phyloP scores from a whole-genome alignment of 2,888 invertebrate species.

The Nephrocerus scutellatus region DNA sequence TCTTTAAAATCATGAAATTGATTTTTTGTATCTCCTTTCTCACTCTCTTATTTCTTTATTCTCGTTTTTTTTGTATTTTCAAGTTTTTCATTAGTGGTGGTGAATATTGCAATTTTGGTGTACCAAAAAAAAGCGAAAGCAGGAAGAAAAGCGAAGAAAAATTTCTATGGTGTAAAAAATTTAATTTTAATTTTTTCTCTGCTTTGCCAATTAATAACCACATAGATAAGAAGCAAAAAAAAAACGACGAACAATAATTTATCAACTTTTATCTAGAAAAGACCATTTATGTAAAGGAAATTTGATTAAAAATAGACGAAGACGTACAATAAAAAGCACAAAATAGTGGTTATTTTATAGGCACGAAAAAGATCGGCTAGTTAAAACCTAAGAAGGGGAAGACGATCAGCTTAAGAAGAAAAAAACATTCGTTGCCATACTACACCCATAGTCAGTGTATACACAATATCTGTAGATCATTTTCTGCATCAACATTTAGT shows the following conservation, averaged over 20 bases:
- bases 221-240: slow-evolving; percentile 28
- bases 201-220: too few relatives aligned
- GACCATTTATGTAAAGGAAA: slow-evolving; percentile 8
- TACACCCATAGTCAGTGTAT: too few relatives aligned
- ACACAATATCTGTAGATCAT: too few relatives aligned
- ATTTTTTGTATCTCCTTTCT: too few relatives aligned
- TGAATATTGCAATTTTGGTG: slow-evolving; percentile 47
- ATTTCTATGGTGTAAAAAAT: too few relatives aligned
- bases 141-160: too few relatives aligned
- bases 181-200: slow-evolving; percentile 19
- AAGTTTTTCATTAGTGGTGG: slow-evolving; percentile 36
- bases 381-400: slow-evolving; percentile 13
- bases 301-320: slow-evolving; percentile 7
- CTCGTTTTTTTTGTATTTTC: slow-evolving; percentile 23
- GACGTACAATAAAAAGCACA: slow-evolving; percentile 6
- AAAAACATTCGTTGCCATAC: slow-evolving; percentile 13
- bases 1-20: slow-evolving; percentile 19
- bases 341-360: slow-evolving; percentile 12
- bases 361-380: slow-evolving; percentile 17
- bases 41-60: too few relatives aligned
- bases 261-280: slow-evolving; percentile 13
- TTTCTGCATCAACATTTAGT: too few relatives aligned
- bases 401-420: slow-evolving; percentile 12
- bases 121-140: slow-evolving; percentile 43
- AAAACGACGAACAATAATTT: slow-evolving; percentile 24